Conservation (phyloP, 2,113 vertebrate genomes). For the Hemiprocne comata region DNA sequence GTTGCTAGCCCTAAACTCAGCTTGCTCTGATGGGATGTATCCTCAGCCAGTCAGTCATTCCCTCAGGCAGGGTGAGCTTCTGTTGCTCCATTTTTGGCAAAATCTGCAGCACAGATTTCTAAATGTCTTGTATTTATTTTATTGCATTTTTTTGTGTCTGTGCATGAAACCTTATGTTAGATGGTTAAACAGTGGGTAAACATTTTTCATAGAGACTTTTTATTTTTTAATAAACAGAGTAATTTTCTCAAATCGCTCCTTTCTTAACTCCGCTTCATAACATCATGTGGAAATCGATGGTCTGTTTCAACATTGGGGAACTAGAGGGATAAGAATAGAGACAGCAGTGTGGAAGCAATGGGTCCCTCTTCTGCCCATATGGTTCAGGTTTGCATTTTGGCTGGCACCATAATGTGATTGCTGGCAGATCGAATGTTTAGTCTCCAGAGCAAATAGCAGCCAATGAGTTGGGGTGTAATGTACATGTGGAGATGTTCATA, state of each 20-base stretch:
- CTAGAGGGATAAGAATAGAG: constrained; percentile 35
- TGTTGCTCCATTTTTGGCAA: constrained; percentile 59
- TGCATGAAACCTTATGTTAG: constrained; percentile 64
- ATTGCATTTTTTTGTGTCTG: constrained; percentile 44
- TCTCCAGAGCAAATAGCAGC: constrained; percentile 76
- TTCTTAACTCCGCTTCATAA: constrained; percentile 5
- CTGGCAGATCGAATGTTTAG: constrained; percentile 77
- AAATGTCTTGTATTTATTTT: constrained; percentile 63
- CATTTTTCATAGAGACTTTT: constrained; percentile 41
- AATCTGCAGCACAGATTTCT: constrained; percentile 63
- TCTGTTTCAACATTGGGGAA: constrained; percentile 52
- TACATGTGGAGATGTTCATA: constrained; percentile 71
- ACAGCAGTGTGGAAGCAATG: constrained; percentile 58
- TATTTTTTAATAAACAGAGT: constrained; percentile 50
- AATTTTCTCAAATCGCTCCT: constrained; percentile 27
- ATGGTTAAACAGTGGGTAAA: constrained; percentile 54
- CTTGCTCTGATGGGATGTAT: background rate
- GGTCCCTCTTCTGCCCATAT: constrained; percentile 76
- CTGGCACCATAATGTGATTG: constrained; percentile 75
- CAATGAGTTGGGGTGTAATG: constrained; percentile 75
- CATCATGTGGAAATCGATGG: constrained; percentile 57
- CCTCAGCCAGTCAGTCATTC: constrained; percentile 31
- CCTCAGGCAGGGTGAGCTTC: constrained; percentile 49
- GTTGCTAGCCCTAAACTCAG: background rate
- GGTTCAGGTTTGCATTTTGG: constrained; percentile 80